Evolutionary conservation across 2,797 vertebrate species (phyloP).

Genomic region (Rhynchonycteris naso): DNA sequence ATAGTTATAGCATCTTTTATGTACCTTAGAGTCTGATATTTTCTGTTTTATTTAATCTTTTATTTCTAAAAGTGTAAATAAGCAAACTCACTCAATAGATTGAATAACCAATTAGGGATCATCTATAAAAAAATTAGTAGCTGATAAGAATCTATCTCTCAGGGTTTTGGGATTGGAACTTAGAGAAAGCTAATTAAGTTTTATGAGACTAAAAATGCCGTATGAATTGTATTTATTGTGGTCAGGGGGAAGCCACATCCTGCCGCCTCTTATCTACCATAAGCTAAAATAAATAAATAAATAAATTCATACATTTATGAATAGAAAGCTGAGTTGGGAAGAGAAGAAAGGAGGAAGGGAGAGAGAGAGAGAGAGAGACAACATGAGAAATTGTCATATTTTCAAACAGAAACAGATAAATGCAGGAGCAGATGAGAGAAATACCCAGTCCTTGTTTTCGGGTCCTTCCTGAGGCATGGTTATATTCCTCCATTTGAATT

Average conservation of each 20-base stretch:
- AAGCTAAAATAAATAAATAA: slow-evolving; percentile 8
- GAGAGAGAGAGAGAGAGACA: not conserved
- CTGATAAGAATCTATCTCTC: not conserved
- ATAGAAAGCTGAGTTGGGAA: not conserved
- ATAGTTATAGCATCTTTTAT: not conserved
- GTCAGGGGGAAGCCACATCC: not conserved
- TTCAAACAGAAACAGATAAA: not conserved
- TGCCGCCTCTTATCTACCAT: not conserved
- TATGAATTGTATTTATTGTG: not conserved
- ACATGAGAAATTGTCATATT: not conserved
- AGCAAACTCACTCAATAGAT: not conserved
- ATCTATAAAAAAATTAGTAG: not conserved
- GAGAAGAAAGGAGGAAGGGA: too few species aligned
- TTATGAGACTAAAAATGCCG: not conserved
- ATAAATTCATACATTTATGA: not conserved
- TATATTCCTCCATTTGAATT: not conserved
- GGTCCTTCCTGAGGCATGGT: not conserved
- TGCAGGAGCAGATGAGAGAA: not conserved
- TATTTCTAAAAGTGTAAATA: slow-evolving; percentile 11
- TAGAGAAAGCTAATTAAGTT: not conserved
- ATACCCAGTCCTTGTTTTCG: not conserved
- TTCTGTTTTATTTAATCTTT: not conserved
- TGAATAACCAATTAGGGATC: not conserved
- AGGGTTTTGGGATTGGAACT: not conserved
- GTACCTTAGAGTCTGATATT: not conserved